A percentile compares a stretch with the other conserved stretches of the same genome.
phyloP scores from a whole-genome alignment of 2,797 vertebrate species.

The Sebastes iracundus region DNA sequence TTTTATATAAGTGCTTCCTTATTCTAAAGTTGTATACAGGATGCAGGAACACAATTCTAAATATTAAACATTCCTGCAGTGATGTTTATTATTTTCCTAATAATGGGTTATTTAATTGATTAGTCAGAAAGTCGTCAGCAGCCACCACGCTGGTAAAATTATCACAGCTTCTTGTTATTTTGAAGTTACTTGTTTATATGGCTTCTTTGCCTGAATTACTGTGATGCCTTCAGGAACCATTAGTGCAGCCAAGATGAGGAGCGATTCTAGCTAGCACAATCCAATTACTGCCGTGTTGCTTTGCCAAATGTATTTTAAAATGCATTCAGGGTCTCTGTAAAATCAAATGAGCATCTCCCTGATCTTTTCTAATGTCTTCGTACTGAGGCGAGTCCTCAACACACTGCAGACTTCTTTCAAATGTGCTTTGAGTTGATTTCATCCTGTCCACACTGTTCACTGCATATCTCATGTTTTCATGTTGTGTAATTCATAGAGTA shows the following conservation, averaged over 20 bases:
- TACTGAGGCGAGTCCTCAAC: constrained; percentile 2
- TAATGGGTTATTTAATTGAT: not conserved
- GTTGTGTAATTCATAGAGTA: not conserved
- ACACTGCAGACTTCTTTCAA: not conserved
- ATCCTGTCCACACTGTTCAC: not conserved
- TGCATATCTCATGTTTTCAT: not conserved
- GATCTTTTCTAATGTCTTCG: constrained; percentile 9
- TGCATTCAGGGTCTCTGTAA: constrained; percentile 21
- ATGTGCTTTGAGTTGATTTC: not conserved
- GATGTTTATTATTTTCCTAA: not conserved
- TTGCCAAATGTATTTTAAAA: constrained; percentile 42
- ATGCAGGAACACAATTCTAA: not conserved
- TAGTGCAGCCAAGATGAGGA: not conserved
- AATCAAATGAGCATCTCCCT: constrained; percentile 27
- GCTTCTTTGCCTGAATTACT: not conserved
- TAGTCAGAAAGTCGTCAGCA: not conserved
- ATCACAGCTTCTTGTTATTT: not conserved
- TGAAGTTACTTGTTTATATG: not conserved
- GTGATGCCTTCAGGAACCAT: constrained; percentile 35
- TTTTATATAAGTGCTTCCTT: not conserved
- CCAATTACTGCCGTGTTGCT: constrained; percentile 29
- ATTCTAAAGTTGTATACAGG: not conserved
- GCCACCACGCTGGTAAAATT: not conserved
- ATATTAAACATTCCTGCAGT: not conserved
- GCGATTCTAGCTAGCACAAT: constrained; percentile 5